These are phyloP conservation scores for Nanorana parkeri DNA, from an alignment of 2,113 vertebrate species.

Conservation along the genomic window DNA sequence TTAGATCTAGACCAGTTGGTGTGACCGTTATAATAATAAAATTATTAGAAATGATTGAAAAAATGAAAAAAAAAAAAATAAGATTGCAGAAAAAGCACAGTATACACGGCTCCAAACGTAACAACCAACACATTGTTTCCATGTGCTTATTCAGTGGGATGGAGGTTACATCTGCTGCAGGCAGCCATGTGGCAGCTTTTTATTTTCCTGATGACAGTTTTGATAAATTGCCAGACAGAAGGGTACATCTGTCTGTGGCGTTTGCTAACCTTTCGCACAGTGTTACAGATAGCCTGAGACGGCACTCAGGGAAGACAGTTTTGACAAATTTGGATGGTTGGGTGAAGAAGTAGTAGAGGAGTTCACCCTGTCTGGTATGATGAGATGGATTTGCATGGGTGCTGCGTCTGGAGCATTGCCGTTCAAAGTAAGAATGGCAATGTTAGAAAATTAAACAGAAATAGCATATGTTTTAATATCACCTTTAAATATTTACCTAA, in stretches of 20 bases:
- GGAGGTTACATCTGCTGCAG: constrained; percentile 31
- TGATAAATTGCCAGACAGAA: not conserved
- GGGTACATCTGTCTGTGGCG: constrained; percentile 2
- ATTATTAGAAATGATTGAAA: no score
- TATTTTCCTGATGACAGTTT: constrained; percentile 21
- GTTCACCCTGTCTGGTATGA: not conserved
- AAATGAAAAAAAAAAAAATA: no score
- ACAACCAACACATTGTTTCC: constrained; percentile 23
- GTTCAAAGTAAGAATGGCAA: constrained; percentile 22
- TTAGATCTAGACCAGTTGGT: no score
- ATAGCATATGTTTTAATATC: constrained; percentile 5
- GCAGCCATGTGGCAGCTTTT: constrained; percentile 51
- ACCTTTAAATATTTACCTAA: not conserved
- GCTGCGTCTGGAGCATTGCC: not conserved
- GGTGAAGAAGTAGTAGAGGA: not conserved
- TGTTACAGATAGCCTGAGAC: constrained; percentile 50
- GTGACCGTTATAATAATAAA: no score
- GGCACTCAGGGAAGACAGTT: not conserved
- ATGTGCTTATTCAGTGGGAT: constrained; percentile 20
- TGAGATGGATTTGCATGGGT: constrained; percentile 1
- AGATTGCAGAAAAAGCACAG: no score
- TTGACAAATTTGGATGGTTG: constrained; percentile 5
- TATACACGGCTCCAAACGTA: no score
- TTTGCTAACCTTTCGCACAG: constrained; percentile 51
- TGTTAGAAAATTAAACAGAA: constrained; percentile 20